phyloP scores from a whole-genome alignment of 1,140 invertebrate species.

The Drosophila truncata region DNA sequence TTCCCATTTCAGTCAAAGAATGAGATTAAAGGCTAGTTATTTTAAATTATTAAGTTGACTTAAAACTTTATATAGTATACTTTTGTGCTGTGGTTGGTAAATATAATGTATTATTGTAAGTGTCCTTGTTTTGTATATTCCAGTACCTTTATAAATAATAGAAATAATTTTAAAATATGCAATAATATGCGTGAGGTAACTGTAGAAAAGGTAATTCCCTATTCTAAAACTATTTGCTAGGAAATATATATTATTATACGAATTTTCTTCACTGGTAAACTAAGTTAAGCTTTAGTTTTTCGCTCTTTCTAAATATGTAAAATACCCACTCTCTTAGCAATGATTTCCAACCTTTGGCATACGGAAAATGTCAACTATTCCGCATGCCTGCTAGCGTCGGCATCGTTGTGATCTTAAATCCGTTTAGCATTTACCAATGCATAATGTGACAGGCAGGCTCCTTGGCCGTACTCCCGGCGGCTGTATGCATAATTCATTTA shows the following conservation, averaged over 20 bases:
- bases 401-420: slow-evolving; percentile 10
- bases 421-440: slow-evolving; percentile 28
- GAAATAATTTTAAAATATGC: too few species aligned
- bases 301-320: not conserved
- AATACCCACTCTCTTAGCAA: not conserved
- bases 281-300: not conserved
- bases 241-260: too few species aligned
- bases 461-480: slow-evolving; percentile 7
- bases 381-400: not conserved
- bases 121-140: not conserved
- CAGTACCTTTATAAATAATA: not conserved
- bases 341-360: not conserved
- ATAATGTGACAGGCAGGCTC: slow-evolving; percentile 25
- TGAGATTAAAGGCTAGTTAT: not conserved
- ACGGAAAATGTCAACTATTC: slow-evolving; percentile 20
- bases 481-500: slow-evolving; percentile 74
- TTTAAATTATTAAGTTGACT: not conserved
- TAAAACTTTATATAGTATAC: slow-evolving; percentile 49
- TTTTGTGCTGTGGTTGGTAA: slow-evolving; percentile 26
- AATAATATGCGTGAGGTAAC: too few species aligned
- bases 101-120: too few species aligned
- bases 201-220: too few species aligned
- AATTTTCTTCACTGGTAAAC: too few species aligned
- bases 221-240: too few species aligned
- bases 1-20: not conserved